Percentiles rank a stretch among this genome's conserved stretches.
Evolutionary conservation across 2,797 vertebrate genomes (phyloP).

Genomic region (Megaceryle alcyon): DNA sequence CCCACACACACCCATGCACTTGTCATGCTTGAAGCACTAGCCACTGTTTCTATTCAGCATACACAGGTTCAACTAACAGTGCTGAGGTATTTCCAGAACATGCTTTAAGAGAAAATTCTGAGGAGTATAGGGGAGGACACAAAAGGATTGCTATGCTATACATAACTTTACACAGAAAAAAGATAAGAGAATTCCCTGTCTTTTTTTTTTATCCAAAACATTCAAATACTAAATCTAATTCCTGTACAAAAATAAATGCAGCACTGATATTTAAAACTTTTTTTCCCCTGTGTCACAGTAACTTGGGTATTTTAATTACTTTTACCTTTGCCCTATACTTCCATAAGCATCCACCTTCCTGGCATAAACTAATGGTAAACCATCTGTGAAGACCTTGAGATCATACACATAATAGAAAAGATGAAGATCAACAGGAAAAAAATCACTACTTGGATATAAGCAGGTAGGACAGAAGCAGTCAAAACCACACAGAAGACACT

Average conservation of each 20-base stretch:
- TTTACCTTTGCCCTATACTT: neutral
- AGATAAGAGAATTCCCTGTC: neutral
- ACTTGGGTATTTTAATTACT: neutral
- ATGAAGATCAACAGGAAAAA: neutral
- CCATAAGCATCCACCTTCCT: neutral
- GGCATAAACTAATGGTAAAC: neutral
- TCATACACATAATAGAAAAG: neutral
- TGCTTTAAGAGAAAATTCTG: neutral
- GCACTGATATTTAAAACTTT: neutral
- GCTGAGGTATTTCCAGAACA: neutral
- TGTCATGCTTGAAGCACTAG: neutral
- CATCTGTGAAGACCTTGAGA: neutral
- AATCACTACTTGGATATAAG: neutral
- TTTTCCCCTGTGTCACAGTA: neutral
- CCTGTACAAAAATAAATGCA: neutral
- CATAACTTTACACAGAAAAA: neutral
- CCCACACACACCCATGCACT: neutral
- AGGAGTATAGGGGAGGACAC: rapidly evolving
- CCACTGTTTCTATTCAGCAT: neutral
- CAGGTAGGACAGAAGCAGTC: neutral
- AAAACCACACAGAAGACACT: neutral
- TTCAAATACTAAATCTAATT: neutral
- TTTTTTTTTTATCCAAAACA: neutral
- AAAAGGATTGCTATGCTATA: neutral
- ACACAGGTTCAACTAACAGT: neutral